These are phyloP conservation scores for Polypterus senegalus DNA, from an alignment of 2,113 vertebrate genomes.

Conservation along the genomic window DNA sequence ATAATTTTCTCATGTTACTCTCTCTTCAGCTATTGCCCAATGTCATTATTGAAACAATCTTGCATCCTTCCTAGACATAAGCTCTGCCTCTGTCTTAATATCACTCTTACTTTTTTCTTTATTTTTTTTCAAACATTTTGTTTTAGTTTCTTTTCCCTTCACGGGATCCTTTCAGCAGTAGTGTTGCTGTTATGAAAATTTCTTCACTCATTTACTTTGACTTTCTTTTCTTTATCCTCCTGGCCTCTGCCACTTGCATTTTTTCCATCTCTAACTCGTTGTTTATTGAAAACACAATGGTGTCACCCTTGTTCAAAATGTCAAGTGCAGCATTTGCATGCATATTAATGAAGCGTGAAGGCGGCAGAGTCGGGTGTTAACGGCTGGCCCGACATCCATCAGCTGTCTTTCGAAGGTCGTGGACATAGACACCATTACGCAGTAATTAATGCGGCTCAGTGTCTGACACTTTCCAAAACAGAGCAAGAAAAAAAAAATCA, in stretches of 20 bases:
- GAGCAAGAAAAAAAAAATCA: too few species aligned
- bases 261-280: constrained; percentile 1
- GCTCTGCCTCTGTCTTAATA: constrained; percentile 18
- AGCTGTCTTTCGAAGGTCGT: constrained; percentile 54
- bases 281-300: not conserved
- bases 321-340: constrained; percentile 62
- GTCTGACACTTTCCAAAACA: too few species aligned
- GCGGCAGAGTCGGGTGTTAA: constrained; percentile 33
- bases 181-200: too few species aligned
- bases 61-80: not conserved
- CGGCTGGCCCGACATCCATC: constrained; percentile 50
- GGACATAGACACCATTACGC: not conserved
- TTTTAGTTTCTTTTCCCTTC: too few species aligned
- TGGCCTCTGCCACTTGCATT: not conserved
- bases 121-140: too few species aligned
- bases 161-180: too few species aligned
- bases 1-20: too few species aligned
- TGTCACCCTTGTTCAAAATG: constrained; percentile 41
- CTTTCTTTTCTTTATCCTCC: too few species aligned
- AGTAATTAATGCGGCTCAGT: too few species aligned
- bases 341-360: constrained; percentile 54
- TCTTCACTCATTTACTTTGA: too few species aligned
- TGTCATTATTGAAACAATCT: too few species aligned
- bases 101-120: not conserved
- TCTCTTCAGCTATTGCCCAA: too few species aligned